A percentile compares a stretch with the other conserved stretches of the same genome.
These are phyloP conservation scores for Pygoscelis adeliae DNA, from an alignment of 2,113 vertebrate genomes.

Conservation along the genomic window DNA sequence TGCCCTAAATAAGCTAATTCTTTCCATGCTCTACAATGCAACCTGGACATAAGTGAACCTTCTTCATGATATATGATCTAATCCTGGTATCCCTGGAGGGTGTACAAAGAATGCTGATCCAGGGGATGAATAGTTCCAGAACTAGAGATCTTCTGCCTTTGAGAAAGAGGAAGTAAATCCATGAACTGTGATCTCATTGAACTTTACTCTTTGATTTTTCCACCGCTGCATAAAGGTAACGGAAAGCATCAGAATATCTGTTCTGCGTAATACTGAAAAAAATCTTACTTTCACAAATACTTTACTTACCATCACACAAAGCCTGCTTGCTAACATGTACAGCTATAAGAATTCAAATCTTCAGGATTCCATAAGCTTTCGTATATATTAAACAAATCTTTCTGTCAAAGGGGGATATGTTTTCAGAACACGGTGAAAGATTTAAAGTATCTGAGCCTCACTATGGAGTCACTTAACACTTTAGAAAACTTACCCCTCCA, in stretches of 20 bases:
- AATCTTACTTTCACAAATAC: neutral
- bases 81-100: neutral
- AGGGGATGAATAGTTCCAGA: neutral
- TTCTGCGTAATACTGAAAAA: neutral
- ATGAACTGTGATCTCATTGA: neutral
- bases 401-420: neutral
- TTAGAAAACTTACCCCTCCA: neutral
- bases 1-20: neutral
- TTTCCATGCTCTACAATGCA: neutral
- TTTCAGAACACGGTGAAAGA: neutral
- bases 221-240: neutral
- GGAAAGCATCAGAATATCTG: neutral
- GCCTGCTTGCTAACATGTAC: neutral
- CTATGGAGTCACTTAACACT: neutral
- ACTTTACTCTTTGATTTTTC: conserved; percentile 10
- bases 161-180: conserved; percentile 12
- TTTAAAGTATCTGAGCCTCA: neutral
- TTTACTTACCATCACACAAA: neutral
- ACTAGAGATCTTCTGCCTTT: neutral
- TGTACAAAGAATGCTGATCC: neutral
- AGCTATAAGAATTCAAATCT: neutral
- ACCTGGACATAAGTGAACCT: neutral
- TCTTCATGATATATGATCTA: neutral
- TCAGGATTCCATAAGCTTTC: neutral
- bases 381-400: conserved; percentile 14